Evolutionary conservation across 2,888 invertebrate species (phyloP).

Genomic region (Molanna angustata): DNA sequence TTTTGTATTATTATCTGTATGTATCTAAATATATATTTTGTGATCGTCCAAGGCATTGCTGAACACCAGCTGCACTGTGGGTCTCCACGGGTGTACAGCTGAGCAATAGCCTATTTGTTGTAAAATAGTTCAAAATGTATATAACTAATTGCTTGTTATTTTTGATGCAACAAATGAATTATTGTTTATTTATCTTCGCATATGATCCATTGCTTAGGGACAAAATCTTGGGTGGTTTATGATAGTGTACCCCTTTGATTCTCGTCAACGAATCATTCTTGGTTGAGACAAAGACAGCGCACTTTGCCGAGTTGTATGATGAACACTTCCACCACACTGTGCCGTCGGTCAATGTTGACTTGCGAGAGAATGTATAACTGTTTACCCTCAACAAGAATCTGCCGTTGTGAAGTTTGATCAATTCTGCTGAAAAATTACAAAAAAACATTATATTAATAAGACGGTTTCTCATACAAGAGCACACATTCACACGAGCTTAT

Average conservation of each 20-base stretch:
- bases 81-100: too few relatives aligned
- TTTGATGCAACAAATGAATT: too few relatives aligned
- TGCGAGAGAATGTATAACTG: slow-evolving; percentile 11
- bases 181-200: too few relatives aligned
- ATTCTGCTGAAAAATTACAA: slow-evolving; percentile 11
- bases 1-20: too few relatives aligned
- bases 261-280: slow-evolving; percentile 1
- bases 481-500: too few relatives aligned
- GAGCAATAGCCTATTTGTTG: too few relatives aligned
- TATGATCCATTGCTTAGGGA: background rate
- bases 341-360: background rate
- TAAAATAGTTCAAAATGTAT: too few relatives aligned
- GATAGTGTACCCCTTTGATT: slow-evolving; percentile 9
- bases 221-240: slow-evolving; percentile 2
- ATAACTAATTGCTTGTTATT: too few relatives aligned
- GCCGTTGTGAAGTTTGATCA: slow-evolving; percentile 5
- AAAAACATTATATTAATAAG: background rate
- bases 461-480: too few relatives aligned
- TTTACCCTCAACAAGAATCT: slow-evolving; percentile 11
- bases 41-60: too few relatives aligned
- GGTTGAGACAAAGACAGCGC: slow-evolving; percentile 11
- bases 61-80: too few relatives aligned
- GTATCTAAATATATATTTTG: too few relatives aligned
- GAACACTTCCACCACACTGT: slow-evolving; percentile 19
- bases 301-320: slow-evolving; percentile 5